Evolutionary conservation across 2,888 invertebrate genomes (phyloP).

Genomic region (Caenorhabditis sinica): DNA sequence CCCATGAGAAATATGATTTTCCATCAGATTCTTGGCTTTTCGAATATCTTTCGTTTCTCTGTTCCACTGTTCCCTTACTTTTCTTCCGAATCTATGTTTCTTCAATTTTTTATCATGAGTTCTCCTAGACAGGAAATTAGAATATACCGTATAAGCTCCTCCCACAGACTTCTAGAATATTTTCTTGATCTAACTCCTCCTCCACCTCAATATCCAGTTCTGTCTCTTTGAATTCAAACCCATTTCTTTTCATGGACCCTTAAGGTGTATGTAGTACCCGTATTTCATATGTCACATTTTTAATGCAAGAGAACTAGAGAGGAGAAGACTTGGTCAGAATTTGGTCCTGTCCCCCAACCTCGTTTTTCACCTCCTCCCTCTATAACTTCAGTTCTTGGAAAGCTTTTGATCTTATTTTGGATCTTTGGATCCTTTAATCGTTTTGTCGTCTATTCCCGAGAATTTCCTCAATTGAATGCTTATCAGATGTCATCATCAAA

Average conservation of each 20-base stretch:
- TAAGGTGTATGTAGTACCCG: slow-evolving; percentile 31
- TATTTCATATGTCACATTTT: slow-evolving; percentile 64
- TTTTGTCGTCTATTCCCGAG: not conserved
- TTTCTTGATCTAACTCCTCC: not conserved
- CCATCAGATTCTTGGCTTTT: no score
- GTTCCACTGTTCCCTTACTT: no score
- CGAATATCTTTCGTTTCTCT: no score
- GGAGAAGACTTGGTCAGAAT: slow-evolving; percentile 10
- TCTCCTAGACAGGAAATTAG: slow-evolving; percentile 4
- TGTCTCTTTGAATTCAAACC: slow-evolving; percentile 14
- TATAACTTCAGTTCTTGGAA: slow-evolving; percentile 21
- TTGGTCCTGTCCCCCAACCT: not conserved
- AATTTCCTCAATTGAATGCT: not conserved
- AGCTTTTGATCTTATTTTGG: not conserved
- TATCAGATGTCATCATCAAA: slow-evolving; percentile 63
- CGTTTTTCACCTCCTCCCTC: slow-evolving; percentile 30
- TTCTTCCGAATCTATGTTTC: not conserved
- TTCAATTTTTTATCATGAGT: not conserved
- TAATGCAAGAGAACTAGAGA: slow-evolving; percentile 55
- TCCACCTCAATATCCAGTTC: not conserved
- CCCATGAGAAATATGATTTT: no score
- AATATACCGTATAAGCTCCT: no score
- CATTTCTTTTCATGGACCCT: slow-evolving; percentile 20
- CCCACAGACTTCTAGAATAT: no score
- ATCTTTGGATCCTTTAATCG: slow-evolving; percentile 6